phyloP scores from a whole-genome alignment of 2,888 invertebrate species.

The Sturmia bella region DNA sequence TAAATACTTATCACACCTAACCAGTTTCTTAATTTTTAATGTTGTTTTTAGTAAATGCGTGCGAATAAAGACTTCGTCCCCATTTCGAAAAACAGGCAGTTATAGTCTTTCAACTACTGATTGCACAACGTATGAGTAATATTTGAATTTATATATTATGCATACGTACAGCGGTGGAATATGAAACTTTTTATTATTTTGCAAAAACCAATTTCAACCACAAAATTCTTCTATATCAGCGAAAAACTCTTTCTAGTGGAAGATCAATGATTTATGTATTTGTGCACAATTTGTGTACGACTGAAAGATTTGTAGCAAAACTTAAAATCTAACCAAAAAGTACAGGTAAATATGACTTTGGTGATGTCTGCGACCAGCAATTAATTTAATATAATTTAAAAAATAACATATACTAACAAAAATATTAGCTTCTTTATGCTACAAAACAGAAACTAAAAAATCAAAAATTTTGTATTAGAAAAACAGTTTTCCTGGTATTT shows the following conservation, averaged over 20 bases:
- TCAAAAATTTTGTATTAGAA: no score
- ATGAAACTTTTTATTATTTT: neutral
- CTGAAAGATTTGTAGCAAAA: slow-evolving; percentile 40
- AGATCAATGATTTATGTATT: slow-evolving; percentile 64
- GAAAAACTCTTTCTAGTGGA: slow-evolving; percentile 63
- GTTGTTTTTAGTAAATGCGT: no score
- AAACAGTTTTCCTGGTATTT: neutral
- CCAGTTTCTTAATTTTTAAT: no score
- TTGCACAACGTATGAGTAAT: slow-evolving; percentile 27
- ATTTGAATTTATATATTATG: slow-evolving; percentile 47
- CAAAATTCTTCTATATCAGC: slow-evolving; percentile 62
- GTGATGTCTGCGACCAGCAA: neutral
- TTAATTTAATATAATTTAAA: neutral
- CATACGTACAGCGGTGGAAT: slow-evolving; percentile 35
- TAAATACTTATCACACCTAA: no score
- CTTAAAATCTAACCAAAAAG: neutral
- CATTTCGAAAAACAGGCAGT: neutral
- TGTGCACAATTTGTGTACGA: slow-evolving; percentile 46
- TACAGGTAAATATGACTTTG: neutral
- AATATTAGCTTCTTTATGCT: no score
- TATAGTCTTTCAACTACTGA: neutral
- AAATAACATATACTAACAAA: neutral
- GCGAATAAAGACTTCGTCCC: no score
- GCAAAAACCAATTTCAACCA: slow-evolving; percentile 31
- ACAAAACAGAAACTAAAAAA: no score